phyloP scores from a whole-genome alignment of 2,797 vertebrate genomes.

The Aldrovandia affinis region DNA sequence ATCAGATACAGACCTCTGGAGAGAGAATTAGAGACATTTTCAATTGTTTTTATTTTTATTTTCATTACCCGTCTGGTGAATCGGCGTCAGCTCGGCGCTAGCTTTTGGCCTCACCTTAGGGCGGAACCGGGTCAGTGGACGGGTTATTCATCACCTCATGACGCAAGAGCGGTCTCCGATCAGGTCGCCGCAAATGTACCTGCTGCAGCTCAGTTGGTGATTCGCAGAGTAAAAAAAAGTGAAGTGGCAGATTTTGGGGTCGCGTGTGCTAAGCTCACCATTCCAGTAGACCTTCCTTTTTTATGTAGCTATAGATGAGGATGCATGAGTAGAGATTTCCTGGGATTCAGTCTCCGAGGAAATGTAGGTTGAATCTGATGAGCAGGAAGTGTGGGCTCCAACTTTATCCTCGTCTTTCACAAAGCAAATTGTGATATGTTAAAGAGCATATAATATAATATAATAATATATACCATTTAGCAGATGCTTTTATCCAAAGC shows the following conservation, averaged over 20 bases:
- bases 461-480: no score
- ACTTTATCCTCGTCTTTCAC: not conserved
- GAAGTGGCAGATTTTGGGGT: no score
- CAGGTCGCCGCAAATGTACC: no score
- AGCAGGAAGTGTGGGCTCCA: not conserved
- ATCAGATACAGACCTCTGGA: conserved; percentile 22
- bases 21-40: conserved; percentile 20
- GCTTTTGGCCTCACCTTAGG: not conserved
- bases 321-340: not conserved
- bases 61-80: not conserved
- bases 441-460: not conserved
- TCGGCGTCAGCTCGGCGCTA: not conserved
- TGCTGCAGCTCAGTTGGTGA: no score
- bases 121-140: no score
- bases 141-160: no score
- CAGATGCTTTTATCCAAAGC: no score
- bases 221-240: no score
- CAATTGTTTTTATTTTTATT: not conserved
- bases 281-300: not conserved
- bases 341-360: not conserved
- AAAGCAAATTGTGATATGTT: not conserved
- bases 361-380: not conserved
- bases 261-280: no score
- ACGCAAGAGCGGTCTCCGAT: no score
- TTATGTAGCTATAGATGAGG: not conserved